Conservation (phyloP, 2,113 vertebrate genomes). For the Phrynosoma platyrhinos region DNA sequence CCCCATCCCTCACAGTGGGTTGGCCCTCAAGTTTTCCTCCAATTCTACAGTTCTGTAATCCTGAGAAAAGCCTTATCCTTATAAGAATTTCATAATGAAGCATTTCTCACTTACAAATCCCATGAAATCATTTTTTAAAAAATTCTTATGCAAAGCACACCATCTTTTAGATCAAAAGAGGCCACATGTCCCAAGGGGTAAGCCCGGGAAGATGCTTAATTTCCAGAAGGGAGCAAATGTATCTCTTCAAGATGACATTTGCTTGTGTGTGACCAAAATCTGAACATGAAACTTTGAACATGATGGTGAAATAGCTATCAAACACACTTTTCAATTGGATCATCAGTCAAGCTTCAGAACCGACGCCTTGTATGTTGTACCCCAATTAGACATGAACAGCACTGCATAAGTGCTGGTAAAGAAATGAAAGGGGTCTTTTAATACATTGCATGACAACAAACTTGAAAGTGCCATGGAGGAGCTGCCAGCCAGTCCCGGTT, state of each 20-base stretch:
- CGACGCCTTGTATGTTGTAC: not conserved
- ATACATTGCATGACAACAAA: not conserved
- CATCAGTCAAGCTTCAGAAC: not conserved
- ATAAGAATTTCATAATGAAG: not conserved
- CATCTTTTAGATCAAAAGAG: not conserved
- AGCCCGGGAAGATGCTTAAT: not conserved
- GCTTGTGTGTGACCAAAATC: not conserved
- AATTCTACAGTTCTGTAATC: not conserved
- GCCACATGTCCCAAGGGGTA: not conserved
- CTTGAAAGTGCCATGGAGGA: not conserved
- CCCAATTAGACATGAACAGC: not conserved
- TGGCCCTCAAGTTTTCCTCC: no score
- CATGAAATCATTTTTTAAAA: not conserved
- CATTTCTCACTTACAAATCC: not conserved
- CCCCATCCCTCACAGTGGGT: not conserved
- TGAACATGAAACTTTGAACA: not conserved
- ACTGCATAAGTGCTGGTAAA: not conserved
- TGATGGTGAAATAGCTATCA: no score
- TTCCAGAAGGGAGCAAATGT: not conserved
- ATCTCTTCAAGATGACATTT: not conserved
- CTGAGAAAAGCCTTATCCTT: not conserved
- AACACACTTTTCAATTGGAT: not conserved
- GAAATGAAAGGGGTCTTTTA: not conserved
- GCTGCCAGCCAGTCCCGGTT: not conserved
- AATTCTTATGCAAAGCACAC: not conserved